Evolutionary conservation across 1,140 invertebrate genomes (phyloP), one percentile per base, ranked within the genome.

Genomic region (Leptestheria dahalacensis): DNA sequence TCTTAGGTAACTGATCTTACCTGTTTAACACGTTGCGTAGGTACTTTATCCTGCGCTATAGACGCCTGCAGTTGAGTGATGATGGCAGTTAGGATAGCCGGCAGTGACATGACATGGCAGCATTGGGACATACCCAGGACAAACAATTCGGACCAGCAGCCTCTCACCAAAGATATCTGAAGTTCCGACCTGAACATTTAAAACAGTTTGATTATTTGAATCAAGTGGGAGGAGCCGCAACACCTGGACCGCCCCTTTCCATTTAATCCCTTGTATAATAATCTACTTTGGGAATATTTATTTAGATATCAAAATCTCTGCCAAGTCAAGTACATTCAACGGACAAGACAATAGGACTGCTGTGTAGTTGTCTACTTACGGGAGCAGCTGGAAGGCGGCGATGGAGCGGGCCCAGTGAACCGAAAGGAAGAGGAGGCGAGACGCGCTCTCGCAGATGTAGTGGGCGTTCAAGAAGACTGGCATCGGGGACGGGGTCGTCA

Each of bases 91-190:
- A 94, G 74, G 65, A 94, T 91, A 60, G 84, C 86, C 26, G 82
- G 75, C 50, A 93, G 74, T 29, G 86, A 87, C 67, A 94, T 74
- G 49, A 82, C 79, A 25, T 85, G 79, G 11, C 87, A 81, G 71
- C 87, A 93, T 71, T 96, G 91, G 1, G 90, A 84, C 58, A 97
- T 75, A 4, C 92, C 92, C 20, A 98, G 75, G 2, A 87, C 83
- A 72, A 98, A 93, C 57, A 98, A 70, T 69, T 97, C 90, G 67
- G 88, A 82, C 95, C 95, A 98, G 66, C 84, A 88, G 61, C 82
- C 82, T 67, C 86, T 82, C 33, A 97, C 75, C 41, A 97, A 71
- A 4, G 80, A 78, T 59, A 86, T 83, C 74, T 96, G 91, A 51
- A 85, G 78, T 59, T 93, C 88, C 57, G 82, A 78, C 62, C 91